phyloP scores from a whole-genome alignment of 2,797 vertebrate genomes.

The Podargus strigoides region DNA sequence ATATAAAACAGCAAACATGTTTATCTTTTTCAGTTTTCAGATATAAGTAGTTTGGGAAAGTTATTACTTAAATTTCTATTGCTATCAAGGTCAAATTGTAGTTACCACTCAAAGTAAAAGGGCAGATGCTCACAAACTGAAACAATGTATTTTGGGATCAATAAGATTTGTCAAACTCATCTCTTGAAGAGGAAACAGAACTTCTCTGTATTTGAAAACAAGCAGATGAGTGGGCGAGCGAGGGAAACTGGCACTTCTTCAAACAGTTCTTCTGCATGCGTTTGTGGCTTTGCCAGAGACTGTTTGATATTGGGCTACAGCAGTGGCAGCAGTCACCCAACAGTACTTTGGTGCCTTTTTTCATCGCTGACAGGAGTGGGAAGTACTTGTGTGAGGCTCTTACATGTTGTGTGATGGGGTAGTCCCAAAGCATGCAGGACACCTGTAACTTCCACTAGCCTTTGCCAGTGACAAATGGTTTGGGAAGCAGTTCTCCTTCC shows the following conservation, averaged over 20 bases:
- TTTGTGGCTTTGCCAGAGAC: slow-evolving; percentile 3
- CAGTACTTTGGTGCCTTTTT: background rate
- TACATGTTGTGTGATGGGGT: background rate
- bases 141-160: background rate
- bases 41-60: background rate
- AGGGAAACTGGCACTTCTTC: slow-evolving; percentile 1
- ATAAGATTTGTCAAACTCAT: background rate
- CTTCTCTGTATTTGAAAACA: background rate
- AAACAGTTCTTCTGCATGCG: background rate
- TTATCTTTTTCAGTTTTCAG: slow-evolving; percentile 22
- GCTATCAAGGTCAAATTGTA: slow-evolving; percentile 13
- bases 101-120: background rate
- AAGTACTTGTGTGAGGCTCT: background rate
- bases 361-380: background rate
- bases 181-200: background rate
- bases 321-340: background rate
- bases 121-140: background rate
- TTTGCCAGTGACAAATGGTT: background rate
- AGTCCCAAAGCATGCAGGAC: background rate
- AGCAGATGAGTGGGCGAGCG: background rate
- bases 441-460: background rate
- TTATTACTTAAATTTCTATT: slow-evolving; percentile 21
- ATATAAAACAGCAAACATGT: background rate
- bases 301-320: background rate
- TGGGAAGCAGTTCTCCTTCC: background rate